Evolutionary conservation across 2,797 vertebrate genomes (phyloP), one percentile per base, ranked within the genome.

Genomic region (Tachyglossus aculeatus): DNA sequence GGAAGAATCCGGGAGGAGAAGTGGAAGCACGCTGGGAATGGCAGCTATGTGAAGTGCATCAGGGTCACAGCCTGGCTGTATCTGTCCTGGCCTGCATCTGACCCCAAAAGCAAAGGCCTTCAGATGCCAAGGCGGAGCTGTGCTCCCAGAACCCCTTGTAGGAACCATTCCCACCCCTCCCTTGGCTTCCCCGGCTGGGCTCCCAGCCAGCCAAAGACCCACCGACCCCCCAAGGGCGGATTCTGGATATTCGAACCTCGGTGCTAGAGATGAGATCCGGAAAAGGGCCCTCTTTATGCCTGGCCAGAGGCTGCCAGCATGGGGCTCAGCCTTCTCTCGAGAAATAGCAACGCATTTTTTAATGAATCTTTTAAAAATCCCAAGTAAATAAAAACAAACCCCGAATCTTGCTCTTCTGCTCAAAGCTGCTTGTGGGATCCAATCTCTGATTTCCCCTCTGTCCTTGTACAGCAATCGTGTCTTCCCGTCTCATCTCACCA

Each of bases 31-130:
- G 67, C 43, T 54, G 71, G 77, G 84, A 83, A 61, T 71, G 70
- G 53, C 74, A 88, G 74, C 71, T 84, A 84, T 85, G 70, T 84
- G 86, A 76, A 84, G 63, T 71, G 33, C 32, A 81, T 79, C 77
- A 78, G 81, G 64, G 82, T 74, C 86, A 83, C 84, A 55, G 71
- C n/a, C n/a, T 70, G 73, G 81, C 70, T 88, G 74, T 85, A 81
- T 84, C 77, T 75, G 57, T 18, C 22, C 60, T 83, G 76, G 71
- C 64, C 81, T 52, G 50, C 53, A 56, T 40, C 73, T 83, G 74
- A 88, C 85, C 83, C 79, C 78, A 41, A 72, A 81, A 73, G 80
- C 73, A 88, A 74, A 76, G 76, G 72, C 47, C 61, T 70, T 77
- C 69, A 19, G 58, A 75, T 0, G 2, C 59, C 11, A 34, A 41